phyloP scores from a whole-genome alignment of 2,888 invertebrate species.

The Podotricha telesiphe region DNA sequence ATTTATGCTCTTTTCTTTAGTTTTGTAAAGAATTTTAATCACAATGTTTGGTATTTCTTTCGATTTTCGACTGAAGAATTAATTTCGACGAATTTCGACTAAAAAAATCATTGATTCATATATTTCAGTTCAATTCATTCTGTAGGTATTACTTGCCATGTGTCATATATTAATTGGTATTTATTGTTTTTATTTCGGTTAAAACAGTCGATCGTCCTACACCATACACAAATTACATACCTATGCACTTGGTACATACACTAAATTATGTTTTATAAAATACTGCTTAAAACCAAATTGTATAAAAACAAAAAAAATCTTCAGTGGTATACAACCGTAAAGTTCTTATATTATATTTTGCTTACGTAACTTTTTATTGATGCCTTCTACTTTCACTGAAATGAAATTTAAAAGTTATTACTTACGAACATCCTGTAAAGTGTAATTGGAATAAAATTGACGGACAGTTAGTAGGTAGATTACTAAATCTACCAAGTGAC shows the following conservation, averaged over 20 bases:
- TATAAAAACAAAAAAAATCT: conserved; percentile 1
- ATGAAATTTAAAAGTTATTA: conserved; percentile 64
- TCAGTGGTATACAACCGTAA: conserved; percentile 9
- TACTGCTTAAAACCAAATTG: not conserved
- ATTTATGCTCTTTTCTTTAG: not conserved
- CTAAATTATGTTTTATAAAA: too few species aligned
- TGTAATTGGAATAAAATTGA: conserved; percentile 67
- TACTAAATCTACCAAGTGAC: conserved; percentile 49
- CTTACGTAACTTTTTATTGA: conserved; percentile 25
- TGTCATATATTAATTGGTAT: too few species aligned
- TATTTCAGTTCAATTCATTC: too few species aligned
- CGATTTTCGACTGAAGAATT: not conserved
- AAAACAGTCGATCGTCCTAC: too few species aligned
- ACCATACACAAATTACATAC: too few species aligned
- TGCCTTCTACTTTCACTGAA: conserved; percentile 62
- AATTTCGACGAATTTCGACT: too few species aligned
- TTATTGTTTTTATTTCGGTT: too few species aligned
- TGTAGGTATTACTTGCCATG: too few species aligned
- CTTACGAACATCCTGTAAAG: conserved; percentile 65
- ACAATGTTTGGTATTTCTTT: not conserved
- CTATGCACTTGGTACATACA: too few species aligned
- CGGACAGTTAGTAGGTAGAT: conserved; percentile 46
- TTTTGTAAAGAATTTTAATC: not conserved
- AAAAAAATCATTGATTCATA: too few species aligned
- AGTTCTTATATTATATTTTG: conserved; percentile 4